Conservation (phyloP, 2,797 vertebrate genomes). For the Fringilla coelebs region DNA sequence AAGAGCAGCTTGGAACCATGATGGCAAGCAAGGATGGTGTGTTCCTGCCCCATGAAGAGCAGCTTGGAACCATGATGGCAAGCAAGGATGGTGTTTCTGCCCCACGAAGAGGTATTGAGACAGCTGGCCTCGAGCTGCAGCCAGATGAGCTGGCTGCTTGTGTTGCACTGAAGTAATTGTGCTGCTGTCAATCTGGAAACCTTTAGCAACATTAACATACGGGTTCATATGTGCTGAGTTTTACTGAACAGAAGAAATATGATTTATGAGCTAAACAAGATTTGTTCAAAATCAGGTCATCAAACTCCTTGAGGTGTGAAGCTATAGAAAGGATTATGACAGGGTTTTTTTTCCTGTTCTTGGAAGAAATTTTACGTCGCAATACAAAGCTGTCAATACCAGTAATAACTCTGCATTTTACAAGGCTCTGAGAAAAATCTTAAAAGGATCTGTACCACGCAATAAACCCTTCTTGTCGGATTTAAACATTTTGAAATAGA, state of each 20-base stretch:
- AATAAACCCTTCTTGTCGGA: background rate
- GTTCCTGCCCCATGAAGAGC: background rate
- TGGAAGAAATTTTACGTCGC: background rate
- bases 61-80: background rate
- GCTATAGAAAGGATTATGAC: background rate
- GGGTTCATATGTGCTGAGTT: background rate
- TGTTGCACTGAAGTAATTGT: background rate
- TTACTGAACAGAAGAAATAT: background rate
- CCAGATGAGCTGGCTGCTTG: background rate
- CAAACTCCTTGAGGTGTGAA: background rate
- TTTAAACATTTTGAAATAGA: background rate
- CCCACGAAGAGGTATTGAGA: background rate
- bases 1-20: background rate
- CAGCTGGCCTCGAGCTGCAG: background rate
- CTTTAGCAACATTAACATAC: background rate
- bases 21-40: background rate
- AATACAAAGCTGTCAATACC: background rate
- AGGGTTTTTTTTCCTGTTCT: background rate
- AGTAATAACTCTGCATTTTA: background rate
- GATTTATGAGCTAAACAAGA: background rate
- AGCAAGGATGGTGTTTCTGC: background rate
- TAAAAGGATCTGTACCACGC: background rate
- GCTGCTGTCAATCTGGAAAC: background rate
- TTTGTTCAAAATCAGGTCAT: background rate
- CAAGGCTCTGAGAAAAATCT: background rate